Evolutionary conservation across 2,797 vertebrate species (phyloP), one percentile per base, ranked within the genome.

Genomic region (Pelochelys cantorii): DNA sequence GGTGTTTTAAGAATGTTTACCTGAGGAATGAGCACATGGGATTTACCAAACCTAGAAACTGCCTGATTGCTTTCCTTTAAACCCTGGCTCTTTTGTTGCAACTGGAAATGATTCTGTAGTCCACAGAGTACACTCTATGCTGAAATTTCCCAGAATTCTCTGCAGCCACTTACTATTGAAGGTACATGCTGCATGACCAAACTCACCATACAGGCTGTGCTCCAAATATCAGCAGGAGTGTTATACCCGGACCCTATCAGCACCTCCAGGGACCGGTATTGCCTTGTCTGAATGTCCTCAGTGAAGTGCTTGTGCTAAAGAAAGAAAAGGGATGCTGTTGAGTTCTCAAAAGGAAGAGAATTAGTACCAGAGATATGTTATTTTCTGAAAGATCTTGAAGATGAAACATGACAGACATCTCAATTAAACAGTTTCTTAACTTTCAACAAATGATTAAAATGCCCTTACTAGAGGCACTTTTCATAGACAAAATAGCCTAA

Each of bases 231-330:
- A 48, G 98, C 98, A 15, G 98, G 98, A 23, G 98, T 98, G 84
- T 98, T 98, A 29, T 98, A 98, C 9, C 98, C 98, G 0, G 98
- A 98, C 2, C 98, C 98, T 90, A 98, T 98, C 62, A 98, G 85
- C 74, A 98, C 98, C 92, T 98, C 98, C 95, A 98, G 82, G 77
- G 98, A 98, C 1, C 98, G 97, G 83, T 98, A 98, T 56, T 98
- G 98, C 55, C 97, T 98, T 0, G 98, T 98, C 96, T 98, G 99
- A 96, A 99, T 99, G 96, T 99, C 99, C 85, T 99, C 99, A 6
- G 98, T 99, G 97, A 99, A 99, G 97, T 99, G 99, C 94, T 99
- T 99, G 97, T 99, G 98, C 99, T 99, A n/a, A 90, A 79, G 62
- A 54, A 0, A 89, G 27, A 89, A 93, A 88, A 31, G 11, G 81